Evolutionary conservation across 2,797 vertebrate genomes (phyloP).

Genomic region (Caiman crocodilus): DNA sequence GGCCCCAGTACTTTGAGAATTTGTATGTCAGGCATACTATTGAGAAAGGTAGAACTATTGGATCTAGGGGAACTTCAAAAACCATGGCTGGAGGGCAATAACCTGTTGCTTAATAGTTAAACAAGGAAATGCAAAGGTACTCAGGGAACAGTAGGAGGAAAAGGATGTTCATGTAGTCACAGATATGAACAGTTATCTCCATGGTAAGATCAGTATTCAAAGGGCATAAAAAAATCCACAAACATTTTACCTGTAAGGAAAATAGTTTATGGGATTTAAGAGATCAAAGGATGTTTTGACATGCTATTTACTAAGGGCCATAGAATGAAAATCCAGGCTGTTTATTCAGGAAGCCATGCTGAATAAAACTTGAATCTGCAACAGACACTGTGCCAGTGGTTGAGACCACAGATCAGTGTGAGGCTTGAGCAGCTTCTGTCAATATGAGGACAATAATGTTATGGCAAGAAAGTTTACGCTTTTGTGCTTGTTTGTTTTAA

Average conservation of each 20-base stretch:
- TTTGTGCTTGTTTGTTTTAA: too few relatives aligned
- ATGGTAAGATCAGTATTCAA: background rate
- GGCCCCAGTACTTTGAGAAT: background rate
- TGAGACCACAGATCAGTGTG: background rate
- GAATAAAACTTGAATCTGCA: slow-evolving; percentile 39
- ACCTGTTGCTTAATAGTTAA: slow-evolving; percentile 32
- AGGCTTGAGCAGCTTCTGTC: slow-evolving; percentile 11
- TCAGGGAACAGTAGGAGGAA: background rate
- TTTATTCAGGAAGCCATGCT: slow-evolving; percentile 55
- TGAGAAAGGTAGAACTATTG: slow-evolving; percentile 3
- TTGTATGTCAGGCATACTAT: background rate
- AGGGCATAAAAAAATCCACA: background rate
- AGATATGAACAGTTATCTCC: background rate
- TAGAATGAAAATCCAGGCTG: slow-evolving; percentile 17
- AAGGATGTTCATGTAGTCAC: background rate
- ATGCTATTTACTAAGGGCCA: slow-evolving; percentile 53
- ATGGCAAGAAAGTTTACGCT: background rate
- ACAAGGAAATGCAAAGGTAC: background rate
- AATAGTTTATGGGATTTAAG: slow-evolving; percentile 32
- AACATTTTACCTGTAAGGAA: slow-evolving; percentile 32
- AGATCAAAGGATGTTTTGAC: slow-evolving; percentile 30
- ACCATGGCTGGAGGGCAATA: slow-evolving; percentile 33
- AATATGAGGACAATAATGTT: accelerated
- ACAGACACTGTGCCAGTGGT: background rate
- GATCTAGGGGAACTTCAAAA: slow-evolving; percentile 20